Evolutionary conservation across 2,888 invertebrate genomes (phyloP), one percentile per base, ranked within the genome.

Genomic region (Didymodactylos carnosus): DNA sequence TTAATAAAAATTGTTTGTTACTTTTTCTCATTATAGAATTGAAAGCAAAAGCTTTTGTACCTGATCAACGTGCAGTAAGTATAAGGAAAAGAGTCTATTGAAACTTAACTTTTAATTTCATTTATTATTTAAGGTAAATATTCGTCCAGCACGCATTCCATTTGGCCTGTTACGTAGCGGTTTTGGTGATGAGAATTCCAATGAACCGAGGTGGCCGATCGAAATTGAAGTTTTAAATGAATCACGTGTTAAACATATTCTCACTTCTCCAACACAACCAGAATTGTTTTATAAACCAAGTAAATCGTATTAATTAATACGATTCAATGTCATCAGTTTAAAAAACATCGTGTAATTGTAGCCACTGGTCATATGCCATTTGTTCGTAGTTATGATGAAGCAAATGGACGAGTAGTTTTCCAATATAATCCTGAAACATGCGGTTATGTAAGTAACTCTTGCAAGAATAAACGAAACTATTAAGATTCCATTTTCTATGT

Each of bases 141-240:
- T 71, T 11, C n/a, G 35, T 27, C 41, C 41, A 53, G 71, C 71
- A 41, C 53, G 71, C 4, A 71, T 71, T 27, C 71, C 71, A 13
- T 53, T 62, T 49, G 43, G 70, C 19, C 40, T 72, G 14, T 71
- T 46, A 25, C 43, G 62, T 14, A 69, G 62, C 29, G 29, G 25
- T 43, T 11, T 16, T 41, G 71, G 71, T 35, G 51, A 39, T 23
- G 74, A 74, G 11, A 46, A 39, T 25, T 71, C 71, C 69, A 40
- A 41, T 40, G 74, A 74, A 69, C 74, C 74, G 25, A n/a, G 74
- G n/a, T 74, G 83, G 83, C 83, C 83, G 1, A 78, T 80, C 40
- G 82, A 82, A 69, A 78, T 82, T 19, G 81, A 92, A 90, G 92
- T 93, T 71, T 86, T 92, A 77, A 89, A 90, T 78, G 90, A 91